A percentile compares a stretch with the other conserved stretches of the same genome.
Conservation (phyloP, 2,888 invertebrate genomes). For the Hyppa rectilinea region DNA sequence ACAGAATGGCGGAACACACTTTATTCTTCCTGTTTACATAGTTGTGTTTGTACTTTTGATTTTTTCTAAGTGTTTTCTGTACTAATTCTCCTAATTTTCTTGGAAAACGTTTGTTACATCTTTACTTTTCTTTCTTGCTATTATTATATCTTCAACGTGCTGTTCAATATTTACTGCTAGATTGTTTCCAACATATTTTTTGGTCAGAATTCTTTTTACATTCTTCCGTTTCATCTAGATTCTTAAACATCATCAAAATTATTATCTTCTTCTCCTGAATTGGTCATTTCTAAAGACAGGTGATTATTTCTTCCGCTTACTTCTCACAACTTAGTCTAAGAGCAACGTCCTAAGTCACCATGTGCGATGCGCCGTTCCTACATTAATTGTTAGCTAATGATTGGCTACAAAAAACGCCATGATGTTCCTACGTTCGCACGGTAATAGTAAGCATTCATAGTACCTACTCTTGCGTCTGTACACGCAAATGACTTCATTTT, state of each 20-base stretch:
- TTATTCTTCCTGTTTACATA: conserved; percentile 65
- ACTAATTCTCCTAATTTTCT: conserved; percentile 40
- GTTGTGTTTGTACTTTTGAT: conserved; percentile 60
- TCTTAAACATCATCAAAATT: neutral
- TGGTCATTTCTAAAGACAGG: neutral
- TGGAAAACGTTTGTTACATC: conserved; percentile 16
- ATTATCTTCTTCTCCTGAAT: conserved; percentile 1
- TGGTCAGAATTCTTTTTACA: neutral
- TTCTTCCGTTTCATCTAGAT: conserved; percentile 11
- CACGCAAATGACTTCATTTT: conserved; percentile 64
- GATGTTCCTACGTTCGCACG: conserved; percentile 77
- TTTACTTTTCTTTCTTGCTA: conserved; percentile 17
- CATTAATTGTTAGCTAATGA: conserved; percentile 84
- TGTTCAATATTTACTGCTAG: conserved; percentile 7
- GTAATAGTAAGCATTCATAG: conserved; percentile 67
- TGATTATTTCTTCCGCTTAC: conserved; percentile 52
- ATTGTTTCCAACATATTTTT: conserved; percentile 43
- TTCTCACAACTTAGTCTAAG: conserved; percentile 65
- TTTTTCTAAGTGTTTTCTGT: conserved; percentile 52
- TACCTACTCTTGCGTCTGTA: conserved; percentile 45
- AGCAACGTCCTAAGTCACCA: conserved; percentile 73
- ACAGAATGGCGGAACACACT: conserved; percentile 66
- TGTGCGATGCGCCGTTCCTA: conserved; percentile 73
- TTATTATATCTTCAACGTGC: conserved; percentile 11
- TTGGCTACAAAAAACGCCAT: conserved; percentile 75